Conservation (phyloP, 2,113 vertebrate species). For the Zosterops japonicus region DNA sequence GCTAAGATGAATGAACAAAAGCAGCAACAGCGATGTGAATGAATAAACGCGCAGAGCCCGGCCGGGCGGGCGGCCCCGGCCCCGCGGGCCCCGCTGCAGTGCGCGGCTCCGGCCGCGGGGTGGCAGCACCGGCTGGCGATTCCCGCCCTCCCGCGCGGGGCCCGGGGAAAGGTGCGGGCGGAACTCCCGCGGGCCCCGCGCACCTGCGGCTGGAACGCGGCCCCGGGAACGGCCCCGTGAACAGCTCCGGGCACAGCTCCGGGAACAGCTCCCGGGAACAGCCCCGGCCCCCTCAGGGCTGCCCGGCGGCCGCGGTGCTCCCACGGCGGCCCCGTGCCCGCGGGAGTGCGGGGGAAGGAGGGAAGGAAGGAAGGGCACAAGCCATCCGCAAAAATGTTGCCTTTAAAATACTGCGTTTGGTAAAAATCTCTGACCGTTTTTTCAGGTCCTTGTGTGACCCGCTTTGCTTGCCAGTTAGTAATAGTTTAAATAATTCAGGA, state of each 20-base stretch:
- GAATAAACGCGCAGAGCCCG: accelerated
- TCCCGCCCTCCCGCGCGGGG: background rate
- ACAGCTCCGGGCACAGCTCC: accelerated
- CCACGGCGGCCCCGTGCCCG: background rate
- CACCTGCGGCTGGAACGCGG: background rate
- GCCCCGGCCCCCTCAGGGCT: background rate
- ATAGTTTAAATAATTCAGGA: background rate
- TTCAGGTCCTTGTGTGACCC: background rate
- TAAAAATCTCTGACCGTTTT: background rate
- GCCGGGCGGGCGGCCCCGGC: background rate
- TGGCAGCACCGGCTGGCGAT: conserved; percentile 76
- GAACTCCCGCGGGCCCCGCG: background rate
- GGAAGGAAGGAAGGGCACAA: accelerated
- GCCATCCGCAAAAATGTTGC: accelerated
- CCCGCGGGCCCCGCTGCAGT: background rate
- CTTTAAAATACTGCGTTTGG: background rate
- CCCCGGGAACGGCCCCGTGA: background rate
- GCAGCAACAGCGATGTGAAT: background rate
- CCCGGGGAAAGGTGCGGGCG: background rate
- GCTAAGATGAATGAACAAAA: background rate
- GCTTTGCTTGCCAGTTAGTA: background rate
- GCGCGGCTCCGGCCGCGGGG: conserved; percentile 61
- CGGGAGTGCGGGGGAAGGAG: background rate
- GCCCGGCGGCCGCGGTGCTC: background rate
- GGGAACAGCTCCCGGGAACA: no score